phyloP scores from a whole-genome alignment of 2,113 vertebrate species.

The Smithornis capensis region DNA sequence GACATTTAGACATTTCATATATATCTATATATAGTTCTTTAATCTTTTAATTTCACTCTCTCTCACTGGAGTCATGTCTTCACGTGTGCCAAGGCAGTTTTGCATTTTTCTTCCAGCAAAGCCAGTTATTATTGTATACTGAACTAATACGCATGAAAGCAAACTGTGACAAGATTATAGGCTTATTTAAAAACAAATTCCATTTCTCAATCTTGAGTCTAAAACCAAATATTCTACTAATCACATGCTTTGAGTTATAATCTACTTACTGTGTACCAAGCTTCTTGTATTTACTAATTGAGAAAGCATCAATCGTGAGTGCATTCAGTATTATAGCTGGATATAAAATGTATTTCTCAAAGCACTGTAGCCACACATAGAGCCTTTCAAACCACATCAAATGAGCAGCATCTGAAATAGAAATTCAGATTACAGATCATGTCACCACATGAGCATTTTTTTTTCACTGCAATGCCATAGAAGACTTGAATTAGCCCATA shows the following conservation, averaged over 20 bases:
- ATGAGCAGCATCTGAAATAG: slow-evolving; percentile 87
- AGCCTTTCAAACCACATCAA: slow-evolving; percentile 99
- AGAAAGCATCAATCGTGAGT: slow-evolving; percentile 92
- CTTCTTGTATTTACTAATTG: slow-evolving; percentile 89
- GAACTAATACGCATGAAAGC: neutral
- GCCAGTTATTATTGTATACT: neutral
- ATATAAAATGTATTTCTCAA: slow-evolving; percentile 96
- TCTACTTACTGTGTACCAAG: slow-evolving; percentile 93
- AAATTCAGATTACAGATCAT: slow-evolving; percentile 2
- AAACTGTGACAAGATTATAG: neutral
- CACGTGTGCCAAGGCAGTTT: neutral
- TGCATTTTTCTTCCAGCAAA: neutral
- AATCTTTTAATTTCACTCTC: slow-evolving; percentile 21
- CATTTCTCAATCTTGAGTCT: neutral
- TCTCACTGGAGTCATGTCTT: neutral
- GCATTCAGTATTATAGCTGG: slow-evolving; percentile 94
- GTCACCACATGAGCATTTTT: neutral
- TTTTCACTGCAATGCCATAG: neutral
- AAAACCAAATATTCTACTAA: neutral
- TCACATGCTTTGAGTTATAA: neutral
- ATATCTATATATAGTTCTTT: slow-evolving; percentile 20
- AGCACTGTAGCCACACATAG: slow-evolving; percentile 92
- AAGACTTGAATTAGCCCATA: neutral
- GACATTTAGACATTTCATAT: slow-evolving; percentile 7
- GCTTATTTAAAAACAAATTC: slow-evolving; percentile 3